Evolutionary conservation across 2,113 vertebrate species (phyloP), one percentile per base, ranked within the genome.

Genomic region (Sterrhoptilus dennistouni): DNA sequence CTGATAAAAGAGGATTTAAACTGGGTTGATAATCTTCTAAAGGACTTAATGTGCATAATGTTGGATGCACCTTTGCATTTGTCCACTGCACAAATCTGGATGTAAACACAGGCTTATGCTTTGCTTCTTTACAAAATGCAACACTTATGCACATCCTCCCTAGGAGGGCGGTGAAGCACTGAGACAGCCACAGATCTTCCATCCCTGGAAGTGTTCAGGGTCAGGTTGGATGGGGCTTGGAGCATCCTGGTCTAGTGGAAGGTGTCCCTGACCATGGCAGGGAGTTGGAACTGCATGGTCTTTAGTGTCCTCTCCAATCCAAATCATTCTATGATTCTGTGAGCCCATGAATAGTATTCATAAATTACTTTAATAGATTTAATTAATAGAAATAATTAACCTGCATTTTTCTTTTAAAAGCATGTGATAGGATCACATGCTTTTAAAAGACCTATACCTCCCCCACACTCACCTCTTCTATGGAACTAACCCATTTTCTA

Each of bases 1-100:
- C 44, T 47, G 16, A 49, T 61, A 72, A 92, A 88, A 68, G 21
- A 28, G 53, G 29, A 65, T 77, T 84, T 91, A 78, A 87, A 65
- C 18, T 29, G 22, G 18, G 25, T 54, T 75, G 3, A 16, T 91
- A 84, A 83, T 81, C 38, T 91, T 52, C 65, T 71, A 52, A 71
- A 89, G 44, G 35, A 63, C 11, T 68, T 83, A 24, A 4, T 35
- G 40, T 86, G 27, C 28, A n/a, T 61, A 57, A 87, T 0, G 0
- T 45, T 75, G 64, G 19, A 64, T 63, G 54, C 5, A 82, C 36
- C 42, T 87, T 86, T 76, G 28, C 28, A 23, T 94, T 54, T 89
- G 19, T 57, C 42, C 1, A 0, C n/a, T 77, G 31, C 13, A 36
- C 12, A 90, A 80, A 86, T 77, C 66, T 61, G 80, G 33, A 36